Conservation (phyloP, 2,888 invertebrate species). For the Drosophila multiciliata region DNA sequence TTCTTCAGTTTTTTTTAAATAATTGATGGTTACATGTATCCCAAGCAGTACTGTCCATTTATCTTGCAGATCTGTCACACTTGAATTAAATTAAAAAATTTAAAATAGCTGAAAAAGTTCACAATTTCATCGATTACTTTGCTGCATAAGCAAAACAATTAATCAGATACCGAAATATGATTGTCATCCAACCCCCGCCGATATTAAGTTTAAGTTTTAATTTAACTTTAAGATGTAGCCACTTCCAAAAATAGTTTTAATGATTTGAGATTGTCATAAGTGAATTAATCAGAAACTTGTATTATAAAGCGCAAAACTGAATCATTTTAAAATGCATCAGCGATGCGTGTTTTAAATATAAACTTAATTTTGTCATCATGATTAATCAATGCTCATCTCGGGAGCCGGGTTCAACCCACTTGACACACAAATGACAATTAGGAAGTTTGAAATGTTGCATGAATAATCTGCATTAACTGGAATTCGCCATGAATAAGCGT, state of each 20-base stretch:
- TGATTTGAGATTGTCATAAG: background rate
- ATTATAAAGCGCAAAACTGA: background rate
- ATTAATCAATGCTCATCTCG: background rate
- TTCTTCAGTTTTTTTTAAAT: background rate
- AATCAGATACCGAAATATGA: background rate
- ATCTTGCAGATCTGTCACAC: background rate
- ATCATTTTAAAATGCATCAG: too few relatives aligned
- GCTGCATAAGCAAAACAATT: background rate
- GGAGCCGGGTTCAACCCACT: too few relatives aligned
- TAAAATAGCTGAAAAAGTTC: too few relatives aligned
- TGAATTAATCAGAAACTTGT: background rate
- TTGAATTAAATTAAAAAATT: background rate
- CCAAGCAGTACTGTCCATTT: background rate
- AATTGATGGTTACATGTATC: background rate
- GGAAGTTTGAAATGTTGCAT: conserved; percentile 5
- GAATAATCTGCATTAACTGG: conserved; percentile 11
- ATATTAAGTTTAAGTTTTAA: background rate
- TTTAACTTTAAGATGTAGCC: background rate
- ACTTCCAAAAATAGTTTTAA: background rate
- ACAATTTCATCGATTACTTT: background rate
- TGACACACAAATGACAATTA: background rate
- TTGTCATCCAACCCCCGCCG: background rate
- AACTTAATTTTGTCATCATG: background rate
- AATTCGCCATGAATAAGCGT: conserved; percentile 12
- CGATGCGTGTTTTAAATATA: background rate